Conservation (phyloP, 1,140 invertebrate genomes). For the Heterodera carotae region DNA sequence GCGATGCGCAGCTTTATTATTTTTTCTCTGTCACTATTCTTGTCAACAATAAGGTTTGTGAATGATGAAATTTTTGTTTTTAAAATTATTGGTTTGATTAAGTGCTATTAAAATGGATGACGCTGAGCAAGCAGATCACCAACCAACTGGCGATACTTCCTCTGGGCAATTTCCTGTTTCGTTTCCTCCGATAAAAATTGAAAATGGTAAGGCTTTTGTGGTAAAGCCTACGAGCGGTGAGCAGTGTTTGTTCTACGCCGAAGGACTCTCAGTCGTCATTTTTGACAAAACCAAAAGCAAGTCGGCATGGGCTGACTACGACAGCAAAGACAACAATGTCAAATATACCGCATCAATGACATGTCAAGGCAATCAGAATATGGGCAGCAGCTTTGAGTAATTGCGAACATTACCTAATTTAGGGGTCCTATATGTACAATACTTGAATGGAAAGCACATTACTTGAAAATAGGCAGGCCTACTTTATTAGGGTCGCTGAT, state of each 20-base stretch:
- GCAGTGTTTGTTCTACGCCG: conserved; percentile 34
- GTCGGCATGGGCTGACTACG: conserved; percentile 10
- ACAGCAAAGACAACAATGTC: background rate
- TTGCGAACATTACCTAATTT: too few relatives aligned
- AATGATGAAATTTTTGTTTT: too few relatives aligned
- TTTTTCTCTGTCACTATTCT: too few relatives aligned
- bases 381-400: conserved; percentile 4
- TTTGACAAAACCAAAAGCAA: conserved; percentile 7
- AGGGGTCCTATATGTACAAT: too few relatives aligned
- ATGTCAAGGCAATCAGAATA: conserved; percentile 8
- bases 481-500: too few relatives aligned
- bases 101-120: background rate
- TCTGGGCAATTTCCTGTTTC: background rate
- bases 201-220: background rate
- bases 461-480: too few relatives aligned
- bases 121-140: background rate
- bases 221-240: background rate
- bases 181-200: background rate
- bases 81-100: background rate
- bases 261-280: conserved; percentile 30
- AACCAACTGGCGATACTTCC: background rate
- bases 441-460: too few relatives aligned
- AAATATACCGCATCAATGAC: conserved; percentile 6
- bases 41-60: too few relatives aligned
- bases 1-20: too few relatives aligned